Evolutionary conservation across 2,113 vertebrate species (phyloP).

Genomic region (Ceyx margarethae): DNA sequence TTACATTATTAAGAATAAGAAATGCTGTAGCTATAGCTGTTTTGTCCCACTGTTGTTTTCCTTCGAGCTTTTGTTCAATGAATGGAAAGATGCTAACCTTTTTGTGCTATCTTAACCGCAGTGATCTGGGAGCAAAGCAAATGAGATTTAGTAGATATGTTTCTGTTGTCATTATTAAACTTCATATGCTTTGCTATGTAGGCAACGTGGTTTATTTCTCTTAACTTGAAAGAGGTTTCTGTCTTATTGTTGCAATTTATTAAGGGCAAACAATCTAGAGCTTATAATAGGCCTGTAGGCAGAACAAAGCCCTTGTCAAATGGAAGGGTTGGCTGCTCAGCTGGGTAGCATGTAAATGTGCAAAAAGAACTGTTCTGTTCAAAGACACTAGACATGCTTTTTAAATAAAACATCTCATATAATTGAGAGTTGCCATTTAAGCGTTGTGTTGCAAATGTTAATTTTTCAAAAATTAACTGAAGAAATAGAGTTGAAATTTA

Average conservation of each 20-base stretch:
- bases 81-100: slow-evolving; percentile 43
- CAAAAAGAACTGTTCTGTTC: slow-evolving; percentile 59
- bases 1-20: background rate
- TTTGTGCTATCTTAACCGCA: slow-evolving; percentile 13
- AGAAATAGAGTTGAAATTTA: slow-evolving; percentile 2
- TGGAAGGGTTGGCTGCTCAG: slow-evolving; percentile 63
- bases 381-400: slow-evolving; percentile 62
- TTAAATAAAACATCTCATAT: slow-evolving; percentile 67
- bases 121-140: slow-evolving; percentile 40
- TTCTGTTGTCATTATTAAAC: slow-evolving; percentile 54
- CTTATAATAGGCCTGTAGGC: slow-evolving; percentile 63
- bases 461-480: slow-evolving; percentile 40
- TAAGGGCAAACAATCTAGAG: slow-evolving; percentile 63
- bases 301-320: slow-evolving; percentile 73
- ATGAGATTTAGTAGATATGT: slow-evolving; percentile 50
- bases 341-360: slow-evolving; percentile 66
- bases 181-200: slow-evolving; percentile 39
- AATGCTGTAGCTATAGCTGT: background rate
- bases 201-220: slow-evolving; percentile 38
- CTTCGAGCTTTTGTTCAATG: slow-evolving; percentile 18
- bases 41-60: background rate
- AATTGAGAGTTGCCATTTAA: slow-evolving; percentile 66
- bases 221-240: slow-evolving; percentile 65
- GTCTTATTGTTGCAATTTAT: slow-evolving; percentile 68
- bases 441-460: slow-evolving; percentile 23